Percentiles rank a stretch among this genome's conserved stretches.
Conservation (phyloP, 1,140 invertebrate species). For the Papilio dardanus region DNA sequence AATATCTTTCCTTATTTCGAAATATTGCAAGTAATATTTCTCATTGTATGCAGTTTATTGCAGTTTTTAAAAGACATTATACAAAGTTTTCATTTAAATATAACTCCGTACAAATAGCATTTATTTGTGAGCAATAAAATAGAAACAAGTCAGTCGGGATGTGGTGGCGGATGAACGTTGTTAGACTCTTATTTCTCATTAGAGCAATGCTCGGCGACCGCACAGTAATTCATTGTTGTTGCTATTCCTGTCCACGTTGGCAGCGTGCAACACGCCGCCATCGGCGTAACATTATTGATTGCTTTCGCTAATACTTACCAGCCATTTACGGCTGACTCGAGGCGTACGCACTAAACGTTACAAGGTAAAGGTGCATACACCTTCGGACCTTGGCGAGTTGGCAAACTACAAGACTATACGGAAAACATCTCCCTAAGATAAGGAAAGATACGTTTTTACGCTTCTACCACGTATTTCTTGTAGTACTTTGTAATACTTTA, state of each 20-base stretch:
- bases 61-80: too few relatives aligned
- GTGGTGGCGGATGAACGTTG: constrained; percentile 18
- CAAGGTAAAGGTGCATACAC: background rate
- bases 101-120: background rate
- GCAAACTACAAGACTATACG: too few relatives aligned
- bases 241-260: constrained; percentile 18
- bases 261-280: constrained; percentile 8
- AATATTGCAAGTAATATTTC: background rate
- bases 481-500: too few relatives aligned
- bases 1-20: constrained; percentile 3
- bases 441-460: background rate
- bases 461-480: background rate
- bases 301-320: constrained; percentile 33
- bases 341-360: constrained; percentile 17
- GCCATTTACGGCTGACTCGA: constrained; percentile 4
- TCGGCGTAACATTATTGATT: constrained; percentile 35
- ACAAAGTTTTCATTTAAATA: too few relatives aligned
- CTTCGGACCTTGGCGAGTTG: too few relatives aligned
- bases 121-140: background rate
- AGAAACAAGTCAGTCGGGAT: constrained; percentile 8
- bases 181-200: constrained; percentile 29
- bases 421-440: background rate
- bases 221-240: constrained; percentile 33
- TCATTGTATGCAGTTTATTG: too few relatives aligned
- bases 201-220: background rate